Percentiles rank a stretch among this genome's conserved stretches.
These are phyloP conservation scores for Cantharis flavilabris DNA, from an alignment of 2,888 invertebrate species.

Conservation along the genomic window DNA sequence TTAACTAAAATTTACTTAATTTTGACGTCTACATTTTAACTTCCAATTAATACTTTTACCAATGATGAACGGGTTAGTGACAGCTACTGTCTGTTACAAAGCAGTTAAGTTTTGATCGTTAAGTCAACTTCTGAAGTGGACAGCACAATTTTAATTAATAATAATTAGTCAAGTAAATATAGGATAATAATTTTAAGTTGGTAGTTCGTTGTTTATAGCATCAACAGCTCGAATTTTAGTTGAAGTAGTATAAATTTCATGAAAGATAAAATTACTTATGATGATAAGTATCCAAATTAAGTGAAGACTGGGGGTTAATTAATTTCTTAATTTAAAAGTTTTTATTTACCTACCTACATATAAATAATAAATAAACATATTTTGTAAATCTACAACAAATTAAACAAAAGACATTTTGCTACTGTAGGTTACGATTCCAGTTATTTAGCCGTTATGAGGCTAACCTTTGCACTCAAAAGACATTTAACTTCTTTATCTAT, in stretches of 20 bases:
- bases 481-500: conserved; percentile 28
- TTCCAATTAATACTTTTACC: not conserved
- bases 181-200: not conserved
- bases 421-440: conserved; percentile 8
- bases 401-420: conserved; percentile 5
- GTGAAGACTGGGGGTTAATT: not conserved
- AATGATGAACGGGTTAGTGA: not conserved
- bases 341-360: not conserved
- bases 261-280: not conserved
- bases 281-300: not conserved
- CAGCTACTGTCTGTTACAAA: not conserved
- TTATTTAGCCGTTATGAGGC: conserved; percentile 18
- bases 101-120: not conserved
- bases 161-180: not conserved
- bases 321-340: not conserved
- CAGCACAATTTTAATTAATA: not conserved
- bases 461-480: conserved; percentile 20
- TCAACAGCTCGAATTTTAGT: not conserved
- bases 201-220: not conserved
- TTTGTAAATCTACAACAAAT: not conserved
- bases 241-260: not conserved
- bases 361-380: not conserved
- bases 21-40: not conserved
- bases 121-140: not conserved
- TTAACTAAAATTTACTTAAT: not conserved